Conservation (phyloP, 2,888 invertebrate species). For the Meghimatium bilineatum region DNA sequence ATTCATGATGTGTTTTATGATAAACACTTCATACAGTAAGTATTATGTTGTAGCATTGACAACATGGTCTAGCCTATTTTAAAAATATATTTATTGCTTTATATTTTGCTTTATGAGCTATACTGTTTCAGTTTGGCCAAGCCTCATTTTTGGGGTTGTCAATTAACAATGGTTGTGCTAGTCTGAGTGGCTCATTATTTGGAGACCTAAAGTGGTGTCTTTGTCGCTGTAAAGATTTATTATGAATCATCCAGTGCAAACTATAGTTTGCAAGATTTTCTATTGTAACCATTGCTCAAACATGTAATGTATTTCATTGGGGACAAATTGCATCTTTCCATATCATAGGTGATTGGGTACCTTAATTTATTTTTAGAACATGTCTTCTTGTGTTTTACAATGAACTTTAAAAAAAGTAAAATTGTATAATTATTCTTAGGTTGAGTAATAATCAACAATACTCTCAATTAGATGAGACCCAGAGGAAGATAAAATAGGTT, state of each 20-base stretch:
- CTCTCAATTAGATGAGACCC: too few species aligned
- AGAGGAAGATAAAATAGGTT: too few species aligned
- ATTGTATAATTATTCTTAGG: too few species aligned
- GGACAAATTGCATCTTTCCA: background rate
- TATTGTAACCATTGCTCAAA: background rate
- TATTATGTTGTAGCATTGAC: background rate
- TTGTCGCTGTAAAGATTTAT: background rate
- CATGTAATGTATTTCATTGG: background rate
- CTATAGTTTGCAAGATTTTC: background rate
- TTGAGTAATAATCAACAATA: too few species aligned
- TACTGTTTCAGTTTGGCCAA: background rate
- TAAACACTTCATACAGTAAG: background rate
- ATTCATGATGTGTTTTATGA: background rate
- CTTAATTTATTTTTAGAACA: background rate
- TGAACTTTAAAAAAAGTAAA: too few species aligned
- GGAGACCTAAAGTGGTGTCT: background rate
- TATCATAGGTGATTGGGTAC: background rate
- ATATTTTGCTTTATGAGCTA: background rate
- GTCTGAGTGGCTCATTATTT: background rate
- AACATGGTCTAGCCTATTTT: background rate
- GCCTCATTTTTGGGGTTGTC: background rate
- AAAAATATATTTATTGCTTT: background rate
- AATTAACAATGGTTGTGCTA: slow-evolving; percentile 8
- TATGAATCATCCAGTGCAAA: background rate
- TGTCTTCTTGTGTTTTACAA: background rate